Evolutionary conservation across 2,888 invertebrate species (phyloP), one percentile per base, ranked within the genome.

Genomic region (Lithophane socia): DNA sequence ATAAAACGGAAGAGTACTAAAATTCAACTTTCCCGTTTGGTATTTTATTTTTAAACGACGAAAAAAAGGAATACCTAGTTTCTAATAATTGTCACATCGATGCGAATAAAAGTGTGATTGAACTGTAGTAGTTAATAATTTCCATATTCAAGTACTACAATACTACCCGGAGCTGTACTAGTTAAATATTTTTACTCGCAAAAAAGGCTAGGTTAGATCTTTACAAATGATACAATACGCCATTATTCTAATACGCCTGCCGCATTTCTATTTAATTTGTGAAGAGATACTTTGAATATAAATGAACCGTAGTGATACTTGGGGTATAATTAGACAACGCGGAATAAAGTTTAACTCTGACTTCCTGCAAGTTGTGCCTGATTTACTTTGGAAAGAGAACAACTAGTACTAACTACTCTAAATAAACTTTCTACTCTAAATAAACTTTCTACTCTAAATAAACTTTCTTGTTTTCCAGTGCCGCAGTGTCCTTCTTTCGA

Each of bases 281-380:
- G 65, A 68, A 61, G 29, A 71, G 52, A n/a, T 74, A 64, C 56
- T 67, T 56, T 71, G 52, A 80, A 84, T 71, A 69, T 13, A 64
- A 80, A 84, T 64, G 47, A 37, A 63, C 24, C 12, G 61, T 21
- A 5, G 60, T 42, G 13, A 56, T 65, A 29, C 42, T 52, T 37
- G 54, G 4, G 8, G 71, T 63, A 42, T 79, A 77, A 83, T 83
- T 70, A 58, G 52, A 37, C n/a, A 56, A 42, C 44, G 16, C 49
- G 29, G 49, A 47, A 60, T 72, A 47, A 70, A 79, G n/a, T 80
- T 79, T 69, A 1, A 54, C 8, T 64, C 16, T 29, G 18, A 54
- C 52, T 56, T 82, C 18, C 29, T 68, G 29, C 7, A 58, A 63
- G 13, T 77, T 64, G n/a, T 42, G 12, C 44, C n/a, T 49, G 42